Conservation (phyloP, 1,140 invertebrate genomes). For the Dinothrombium tinctorium region DNA sequence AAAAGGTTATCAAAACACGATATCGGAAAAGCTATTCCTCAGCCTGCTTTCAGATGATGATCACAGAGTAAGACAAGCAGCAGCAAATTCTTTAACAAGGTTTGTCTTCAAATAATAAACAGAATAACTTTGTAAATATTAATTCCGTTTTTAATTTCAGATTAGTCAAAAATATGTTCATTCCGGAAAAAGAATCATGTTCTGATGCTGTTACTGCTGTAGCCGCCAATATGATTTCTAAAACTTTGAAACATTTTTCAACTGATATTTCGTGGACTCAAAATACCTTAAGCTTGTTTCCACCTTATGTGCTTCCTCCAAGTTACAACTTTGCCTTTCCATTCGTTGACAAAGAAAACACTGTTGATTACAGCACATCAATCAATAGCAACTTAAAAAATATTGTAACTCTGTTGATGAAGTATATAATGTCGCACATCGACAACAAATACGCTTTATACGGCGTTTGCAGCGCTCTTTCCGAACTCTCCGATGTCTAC, state of each 20-base stretch:
- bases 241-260: background rate
- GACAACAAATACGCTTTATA: background rate
- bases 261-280: background rate
- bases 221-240: constrained; percentile 15
- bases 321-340: constrained; percentile 1
- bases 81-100: constrained; percentile 32
- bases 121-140: too few species aligned
- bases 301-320: background rate
- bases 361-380: background rate
- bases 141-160: constrained; percentile 2
- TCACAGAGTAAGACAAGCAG: constrained; percentile 43
- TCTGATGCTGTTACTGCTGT: constrained; percentile 22
- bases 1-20: constrained; percentile 3
- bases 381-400: background rate
- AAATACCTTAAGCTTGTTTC: background rate
- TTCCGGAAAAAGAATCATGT: constrained; percentile 20
- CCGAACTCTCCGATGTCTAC: constrained; percentile 29
- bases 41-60: constrained; percentile 45
- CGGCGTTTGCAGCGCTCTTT: background rate
- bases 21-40: constrained; percentile 32
- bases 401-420: background rate
- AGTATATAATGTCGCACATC: background rate
- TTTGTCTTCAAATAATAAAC: background rate
- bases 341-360: background rate
- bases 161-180: constrained; percentile 17